Evolutionary conservation across 2,113 vertebrate genomes (phyloP), one percentile per base, ranked within the genome.

Genomic region (Tachysurus fulvidraco): DNA sequence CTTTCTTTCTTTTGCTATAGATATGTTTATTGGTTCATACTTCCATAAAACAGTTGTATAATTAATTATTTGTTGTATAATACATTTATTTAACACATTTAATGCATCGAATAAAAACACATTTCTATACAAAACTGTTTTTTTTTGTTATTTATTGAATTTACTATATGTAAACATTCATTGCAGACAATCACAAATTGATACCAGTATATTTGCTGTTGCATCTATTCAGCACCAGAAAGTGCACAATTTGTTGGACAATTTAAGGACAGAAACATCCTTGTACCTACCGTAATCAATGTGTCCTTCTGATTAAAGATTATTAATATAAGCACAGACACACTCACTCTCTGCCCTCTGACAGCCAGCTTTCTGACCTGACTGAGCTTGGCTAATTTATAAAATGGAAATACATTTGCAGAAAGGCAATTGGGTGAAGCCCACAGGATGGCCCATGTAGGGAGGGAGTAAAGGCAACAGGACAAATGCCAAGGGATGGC

Each of bases 361-460:
- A 69, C 90, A 91, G 88, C 91, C 91, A 87, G 91, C 88, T 87
- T 55, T 92, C 90, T 89, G 91, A 91, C 93, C 92, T 92, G 91
- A 92, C 93, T 95, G 92, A 94, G 83, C 85, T 83, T 89, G 93
- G 81, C 28, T 13, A 67, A 87, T 89, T 91, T 90, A 91, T 88
- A 83, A 86, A 50, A 30, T 19, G 25, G 60, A 21, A 54, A n/a
- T 65, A 28, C 65, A 30, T 89, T 88, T 81, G 88, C 78, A 83
- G 88, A 52, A 3, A 12, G 60, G 87, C 52, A 93, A 95, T 94
- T 95, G 95, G 94, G 82, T 60, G 14, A 88, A 86, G 88, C 87
- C 87, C 85, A 85, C 87, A 85, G 91, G 87, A 94, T 94, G 91
- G 90, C 91, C 94, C 94, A 93, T 79, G 30, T 79, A 83, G 83